Base-by-base conservation (phyloP, 2,113 vertebrate genomes). In the Nesogale talazaci region DNA sequence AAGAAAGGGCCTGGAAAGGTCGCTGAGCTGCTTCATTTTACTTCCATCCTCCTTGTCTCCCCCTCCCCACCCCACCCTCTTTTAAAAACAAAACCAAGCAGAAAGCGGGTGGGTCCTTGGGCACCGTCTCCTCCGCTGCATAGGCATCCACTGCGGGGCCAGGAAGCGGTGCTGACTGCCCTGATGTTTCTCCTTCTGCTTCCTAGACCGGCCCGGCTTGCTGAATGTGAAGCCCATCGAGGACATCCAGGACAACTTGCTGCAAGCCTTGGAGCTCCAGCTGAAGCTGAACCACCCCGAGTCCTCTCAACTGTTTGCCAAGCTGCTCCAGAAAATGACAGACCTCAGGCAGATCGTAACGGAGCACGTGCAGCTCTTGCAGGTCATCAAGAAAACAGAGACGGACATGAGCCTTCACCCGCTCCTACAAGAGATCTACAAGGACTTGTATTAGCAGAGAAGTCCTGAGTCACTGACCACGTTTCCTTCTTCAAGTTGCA, bases 261-360 rank as follows among this genome's bases (percentile, higher is more conserved):
- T 99, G 84, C 99, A 99, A 76, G 98, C 99, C 1, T 97, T 99
- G 96, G 99, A 99, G 98, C 98, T 99, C 83, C 99, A 99, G 97
- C 98, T 99, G 36, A 99, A 99, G 97, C 96, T 99, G 72, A 99
- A 98, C 97, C 99, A 99, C 94, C 99, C 99, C 0, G 99, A 99
- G 96, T 99, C 99, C 4, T 98, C 99, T 3, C 99, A 99, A 95
- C 99, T 99, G 52, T 99, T 99, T 72, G 99, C 99, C 97, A 99
- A 99, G 97, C 96, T 99, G 97, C 99, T 99, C 42, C 99, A 99
- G 98, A 99, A 99, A 98, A 99, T 99, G 99, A 99, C 99, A 12
- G 99, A 99, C 98, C 98, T 99, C 97, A 98, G 99, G 95, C 99
- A 99, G 98, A 99, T 99, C 46, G 99, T 99, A 86, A 99, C 99